These are phyloP conservation scores for Griposia aprilina DNA, from an alignment of 2,888 invertebrate genomes.

Conservation along the genomic window DNA sequence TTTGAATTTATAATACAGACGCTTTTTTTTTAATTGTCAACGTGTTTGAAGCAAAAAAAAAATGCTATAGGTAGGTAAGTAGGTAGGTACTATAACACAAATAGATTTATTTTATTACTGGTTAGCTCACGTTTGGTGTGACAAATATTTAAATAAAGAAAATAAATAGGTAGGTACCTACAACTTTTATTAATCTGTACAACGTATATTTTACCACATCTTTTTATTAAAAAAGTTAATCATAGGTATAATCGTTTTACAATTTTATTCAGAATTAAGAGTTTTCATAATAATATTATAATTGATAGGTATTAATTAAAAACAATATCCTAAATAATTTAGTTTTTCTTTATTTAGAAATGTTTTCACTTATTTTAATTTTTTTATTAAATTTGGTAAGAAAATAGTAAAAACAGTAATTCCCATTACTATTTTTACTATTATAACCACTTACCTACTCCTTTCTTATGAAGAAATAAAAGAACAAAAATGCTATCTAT, in stretches of 20 bases:
- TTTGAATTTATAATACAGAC: neutral
- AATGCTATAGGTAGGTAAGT: neutral
- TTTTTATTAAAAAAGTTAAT: neutral
- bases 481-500: no score
- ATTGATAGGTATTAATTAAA: neutral
- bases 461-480: no score
- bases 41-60: no score
- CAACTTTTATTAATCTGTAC: neutral
- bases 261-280: neutral
- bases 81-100: neutral
- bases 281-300: neutral
- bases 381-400: no score
- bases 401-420: no score
- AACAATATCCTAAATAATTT: neutral
- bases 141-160: neutral
- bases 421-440: no score
- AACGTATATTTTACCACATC: neutral
- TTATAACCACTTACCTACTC: no score
- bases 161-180: neutral
- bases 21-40: no score
- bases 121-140: neutral
- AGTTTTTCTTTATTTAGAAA: neutral
- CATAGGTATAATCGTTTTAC: neutral
- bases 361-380: no score
- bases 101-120: neutral